phyloP scores from a whole-genome alignment of 2,113 vertebrate genomes.

The Ailurus styani region DNA sequence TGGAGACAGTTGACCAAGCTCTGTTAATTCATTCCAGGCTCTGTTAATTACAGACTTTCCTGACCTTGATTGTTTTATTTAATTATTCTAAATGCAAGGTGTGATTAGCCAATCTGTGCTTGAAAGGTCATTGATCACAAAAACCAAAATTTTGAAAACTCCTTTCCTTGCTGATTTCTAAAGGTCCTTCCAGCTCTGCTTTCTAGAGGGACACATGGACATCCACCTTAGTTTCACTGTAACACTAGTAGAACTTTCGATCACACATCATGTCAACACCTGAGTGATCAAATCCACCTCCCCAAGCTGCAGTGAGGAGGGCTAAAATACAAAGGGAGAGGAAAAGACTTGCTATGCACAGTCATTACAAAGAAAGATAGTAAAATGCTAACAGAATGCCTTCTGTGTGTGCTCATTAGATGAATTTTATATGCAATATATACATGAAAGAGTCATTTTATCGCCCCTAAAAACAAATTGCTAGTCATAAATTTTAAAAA shows the following conservation, averaged over 20 bases:
- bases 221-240: not conserved
- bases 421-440: not conserved
- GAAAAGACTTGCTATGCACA: not conserved
- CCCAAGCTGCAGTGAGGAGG: not conserved
- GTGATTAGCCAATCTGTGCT: not conserved
- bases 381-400: not conserved
- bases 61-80: not conserved
- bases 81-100: not conserved
- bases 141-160: not conserved
- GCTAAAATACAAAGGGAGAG: not conserved
- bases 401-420: not conserved
- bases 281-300: not conserved
- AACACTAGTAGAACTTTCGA: not conserved
- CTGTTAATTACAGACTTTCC: not conserved
- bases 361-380: not conserved
- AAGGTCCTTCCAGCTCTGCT: not conserved
- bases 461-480: not conserved
- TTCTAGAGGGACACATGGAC: not conserved
- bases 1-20: not conserved
- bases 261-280: not conserved
- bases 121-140: not conserved
- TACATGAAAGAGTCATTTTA: not conserved
- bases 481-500: not conserved
- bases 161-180: not conserved
- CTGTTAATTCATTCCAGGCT: not conserved